These are phyloP conservation scores for Dinomys branickii DNA, from an alignment of 2,113 vertebrate genomes.

Conservation along the genomic window DNA sequence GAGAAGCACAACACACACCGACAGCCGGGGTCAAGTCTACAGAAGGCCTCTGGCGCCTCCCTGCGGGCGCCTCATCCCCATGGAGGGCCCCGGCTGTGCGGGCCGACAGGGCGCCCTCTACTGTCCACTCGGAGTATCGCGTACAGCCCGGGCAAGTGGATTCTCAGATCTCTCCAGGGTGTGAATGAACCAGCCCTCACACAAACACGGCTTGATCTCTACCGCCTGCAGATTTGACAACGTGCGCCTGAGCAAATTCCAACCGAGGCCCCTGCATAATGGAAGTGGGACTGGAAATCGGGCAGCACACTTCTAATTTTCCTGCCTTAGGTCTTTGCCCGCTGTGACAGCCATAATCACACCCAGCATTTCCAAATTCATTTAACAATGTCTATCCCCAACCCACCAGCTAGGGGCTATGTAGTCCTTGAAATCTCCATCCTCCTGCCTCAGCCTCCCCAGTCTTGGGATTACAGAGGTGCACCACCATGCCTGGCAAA, in stretches of 20 bases:
- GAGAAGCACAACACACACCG: background rate
- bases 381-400: background rate
- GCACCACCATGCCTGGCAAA: background rate
- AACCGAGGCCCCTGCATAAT: background rate
- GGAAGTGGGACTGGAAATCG: background rate
- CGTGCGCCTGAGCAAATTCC: background rate
- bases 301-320: background rate
- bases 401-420: background rate
- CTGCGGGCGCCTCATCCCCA: background rate
- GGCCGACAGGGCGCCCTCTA: conserved; percentile 33
- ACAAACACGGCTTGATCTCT: background rate
- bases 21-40: accelerated
- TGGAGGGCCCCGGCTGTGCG: background rate
- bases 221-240: background rate
- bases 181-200: background rate
- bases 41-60: background rate
- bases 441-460: background rate
- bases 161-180: background rate
- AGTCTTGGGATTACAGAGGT: background rate
- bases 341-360: background rate
- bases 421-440: background rate
- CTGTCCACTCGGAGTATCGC: background rate
- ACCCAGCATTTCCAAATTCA: background rate
- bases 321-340: background rate
- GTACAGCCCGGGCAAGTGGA: background rate